Evolutionary conservation across 2,113 vertebrate species (phyloP).

Genomic region (Paracanthobrama guichenoti): DNA sequence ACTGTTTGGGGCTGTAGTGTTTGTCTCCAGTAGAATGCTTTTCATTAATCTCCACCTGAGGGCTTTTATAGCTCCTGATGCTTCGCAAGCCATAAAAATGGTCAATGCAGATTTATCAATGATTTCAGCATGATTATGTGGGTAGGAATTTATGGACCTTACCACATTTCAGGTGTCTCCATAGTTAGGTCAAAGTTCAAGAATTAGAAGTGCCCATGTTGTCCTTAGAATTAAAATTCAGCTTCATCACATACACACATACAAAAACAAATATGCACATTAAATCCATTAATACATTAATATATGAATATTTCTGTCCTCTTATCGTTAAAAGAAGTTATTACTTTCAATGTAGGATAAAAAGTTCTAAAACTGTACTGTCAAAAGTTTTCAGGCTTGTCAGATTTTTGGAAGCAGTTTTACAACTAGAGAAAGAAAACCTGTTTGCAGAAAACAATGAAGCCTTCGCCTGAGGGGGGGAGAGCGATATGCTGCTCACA

Average conservation of each 20-base stretch:
- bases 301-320: neutral
- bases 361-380: neutral
- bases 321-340: neutral
- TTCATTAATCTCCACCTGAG: slow-evolving; percentile 27
- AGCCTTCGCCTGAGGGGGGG: neutral
- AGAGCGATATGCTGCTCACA: neutral
- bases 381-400: neutral
- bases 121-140: slow-evolving; percentile 11
- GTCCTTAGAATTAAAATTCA: neutral
- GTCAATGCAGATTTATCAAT: slow-evolving; percentile 21
- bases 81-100: slow-evolving; percentile 11
- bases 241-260: neutral
- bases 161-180: slow-evolving; percentile 13
- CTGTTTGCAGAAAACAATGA: slow-evolving; percentile 19
- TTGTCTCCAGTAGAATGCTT: slow-evolving; percentile 37
- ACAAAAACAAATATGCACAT: neutral
- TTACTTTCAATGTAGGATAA: too few relatives aligned
- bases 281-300: neutral
- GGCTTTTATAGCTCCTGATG: slow-evolving; percentile 39
- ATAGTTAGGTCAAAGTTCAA: neutral
- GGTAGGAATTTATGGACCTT: slow-evolving; percentile 14
- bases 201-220: neutral
- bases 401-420: neutral
- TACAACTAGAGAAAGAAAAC: slow-evolving; percentile 30
- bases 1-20: slow-evolving; percentile 30